A percentile compares a stretch with the other conserved stretches of the same genome.
Evolutionary conservation across 1,140 invertebrate species (phyloP).

Genomic region (Drosophila sucinea): DNA sequence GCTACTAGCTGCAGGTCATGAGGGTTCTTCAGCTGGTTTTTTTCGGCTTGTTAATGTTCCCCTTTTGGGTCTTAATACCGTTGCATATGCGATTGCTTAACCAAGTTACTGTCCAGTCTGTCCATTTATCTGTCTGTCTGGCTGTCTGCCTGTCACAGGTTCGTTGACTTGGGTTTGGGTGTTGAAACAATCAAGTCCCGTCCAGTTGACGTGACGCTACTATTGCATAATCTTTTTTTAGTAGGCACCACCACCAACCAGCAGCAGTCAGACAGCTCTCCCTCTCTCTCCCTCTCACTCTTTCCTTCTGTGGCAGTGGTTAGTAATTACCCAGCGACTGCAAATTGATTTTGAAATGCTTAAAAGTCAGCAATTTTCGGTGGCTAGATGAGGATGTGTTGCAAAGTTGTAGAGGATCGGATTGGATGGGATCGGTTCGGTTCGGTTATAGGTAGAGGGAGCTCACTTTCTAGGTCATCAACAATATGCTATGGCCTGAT

Average conservation of each 20-base stretch:
- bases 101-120: conserved; percentile 16
- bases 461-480: conserved; percentile 45
- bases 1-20: conserved; percentile 12
- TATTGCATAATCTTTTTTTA: conserved; percentile 63
- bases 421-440: no score
- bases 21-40: conserved; percentile 4
- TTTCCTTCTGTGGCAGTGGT: not conserved
- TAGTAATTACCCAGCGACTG: conserved; percentile 50
- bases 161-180: conserved; percentile 66
- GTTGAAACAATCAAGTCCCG: conserved; percentile 76
- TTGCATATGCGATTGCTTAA: conserved; percentile 8
- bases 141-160: conserved; percentile 60
- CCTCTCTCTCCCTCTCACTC: not conserved
- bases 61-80: conserved; percentile 12
- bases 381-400: conserved; percentile 53
- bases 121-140: conserved; percentile 24
- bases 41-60: conserved; percentile 5
- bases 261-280: conserved; percentile 19
- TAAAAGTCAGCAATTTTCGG: conserved; percentile 60
- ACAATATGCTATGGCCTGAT: conserved; percentile 4
- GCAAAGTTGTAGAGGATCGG: conserved; percentile 8
- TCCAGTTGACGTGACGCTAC: conserved; percentile 56
- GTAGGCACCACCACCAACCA: conserved; percentile 6
- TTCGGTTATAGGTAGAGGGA: conserved; percentile 31
- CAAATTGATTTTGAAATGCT: conserved; percentile 72